Base-by-base conservation (phyloP, 2,797 vertebrate species). In the Dermochelys coriacea region DNA sequence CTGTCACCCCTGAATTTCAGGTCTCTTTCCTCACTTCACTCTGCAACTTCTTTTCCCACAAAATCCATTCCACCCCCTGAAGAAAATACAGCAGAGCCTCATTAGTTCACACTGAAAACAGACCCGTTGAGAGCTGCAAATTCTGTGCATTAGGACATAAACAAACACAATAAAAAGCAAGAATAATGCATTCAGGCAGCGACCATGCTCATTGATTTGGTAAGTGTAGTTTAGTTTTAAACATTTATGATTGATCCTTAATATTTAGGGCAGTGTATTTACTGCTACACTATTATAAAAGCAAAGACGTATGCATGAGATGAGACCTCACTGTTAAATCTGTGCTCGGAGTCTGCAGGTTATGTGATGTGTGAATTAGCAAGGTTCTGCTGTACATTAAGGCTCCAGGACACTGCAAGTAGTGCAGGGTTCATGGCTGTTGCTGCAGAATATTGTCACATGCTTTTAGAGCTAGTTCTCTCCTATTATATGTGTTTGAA, bases 21-120 rank as follows among this genome's bases (percentile, higher is more conserved):
- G 2, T 6, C 80, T 41, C n/a, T 52, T 47, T 52, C 37, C 47
- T n/a, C 34, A 41, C 19, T 71, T 71, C 64, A 71, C n/a, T 19
- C 37, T 11, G 21, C n/a, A 18, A 6, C 0, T 14, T n/a, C 57
- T 82, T 52, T 88, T 51, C 29, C 29, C 59, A 1, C 12, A 11
- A 6, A 12, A 1, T 54, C 52, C 31, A 51, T 11, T 4, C 8
- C 15, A 31, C n/a, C n/a, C 6, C 8, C 61, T 92, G 49, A 49
- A 77, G 74, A 77, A 77, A 77, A 59, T 79, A 59, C 79, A 74
- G 90, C 81, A 89, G 81, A 68, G 83, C 61, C 34, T 19, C 52
- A 27, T 45, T 59, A 1, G 47, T 15, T 82, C 0, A 0, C 2
- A 7, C 4, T 79, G 18, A 12, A 68, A 0, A 0, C 57, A 75